Percentiles rank a stretch among this genome's conserved stretches.
These are phyloP conservation scores for Xiphophorus hellerii DNA, from an alignment of 2,113 vertebrate species.

Conservation along the genomic window DNA sequence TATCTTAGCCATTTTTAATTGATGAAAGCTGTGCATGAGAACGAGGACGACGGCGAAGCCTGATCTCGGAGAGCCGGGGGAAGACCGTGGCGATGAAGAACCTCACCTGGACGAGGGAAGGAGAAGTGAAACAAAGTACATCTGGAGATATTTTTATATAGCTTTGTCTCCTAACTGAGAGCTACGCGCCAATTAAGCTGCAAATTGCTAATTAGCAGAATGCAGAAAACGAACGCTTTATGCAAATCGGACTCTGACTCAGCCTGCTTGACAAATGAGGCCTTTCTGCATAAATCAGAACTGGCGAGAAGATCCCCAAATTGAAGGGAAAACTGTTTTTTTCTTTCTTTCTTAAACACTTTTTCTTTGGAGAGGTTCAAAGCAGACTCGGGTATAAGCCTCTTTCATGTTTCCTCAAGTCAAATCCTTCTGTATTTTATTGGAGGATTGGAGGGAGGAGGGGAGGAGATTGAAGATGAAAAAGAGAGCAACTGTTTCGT, in stretches of 20 bases:
- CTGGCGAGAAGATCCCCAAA: slow-evolving; percentile 78
- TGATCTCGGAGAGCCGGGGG: not conserved
- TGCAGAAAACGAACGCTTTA: slow-evolving; percentile 83
- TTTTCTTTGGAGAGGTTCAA: slow-evolving; percentile 78
- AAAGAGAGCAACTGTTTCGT: slow-evolving; percentile 79
- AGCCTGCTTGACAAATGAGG: slow-evolving; percentile 85
- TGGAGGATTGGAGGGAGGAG: slow-evolving; percentile 49
- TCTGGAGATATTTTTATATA: slow-evolving; percentile 80
- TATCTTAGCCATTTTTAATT: not conserved
- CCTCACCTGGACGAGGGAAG: not conserved
- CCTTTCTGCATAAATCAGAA: slow-evolving; percentile 83
- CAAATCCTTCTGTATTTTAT: slow-evolving; percentile 84
- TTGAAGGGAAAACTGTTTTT: slow-evolving; percentile 62
- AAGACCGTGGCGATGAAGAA: slow-evolving; percentile 11
- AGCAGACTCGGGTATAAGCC: slow-evolving; percentile 82
- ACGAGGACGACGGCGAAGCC: not conserved
- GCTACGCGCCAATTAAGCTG: slow-evolving; percentile 84
- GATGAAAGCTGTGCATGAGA: not conserved
- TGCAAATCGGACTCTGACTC: slow-evolving; percentile 85
- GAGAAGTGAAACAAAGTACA: slow-evolving; percentile 50
- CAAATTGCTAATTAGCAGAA: slow-evolving; percentile 87
- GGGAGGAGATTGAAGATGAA: slow-evolving; percentile 75
- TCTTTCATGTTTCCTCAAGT: slow-evolving; percentile 85
- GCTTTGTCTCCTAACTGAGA: slow-evolving; percentile 80
- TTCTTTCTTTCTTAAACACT: slow-evolving; percentile 34